These are phyloP conservation scores for Chrysomela aeneicollis DNA, from an alignment of 2,888 invertebrate species.

Conservation along the genomic window DNA sequence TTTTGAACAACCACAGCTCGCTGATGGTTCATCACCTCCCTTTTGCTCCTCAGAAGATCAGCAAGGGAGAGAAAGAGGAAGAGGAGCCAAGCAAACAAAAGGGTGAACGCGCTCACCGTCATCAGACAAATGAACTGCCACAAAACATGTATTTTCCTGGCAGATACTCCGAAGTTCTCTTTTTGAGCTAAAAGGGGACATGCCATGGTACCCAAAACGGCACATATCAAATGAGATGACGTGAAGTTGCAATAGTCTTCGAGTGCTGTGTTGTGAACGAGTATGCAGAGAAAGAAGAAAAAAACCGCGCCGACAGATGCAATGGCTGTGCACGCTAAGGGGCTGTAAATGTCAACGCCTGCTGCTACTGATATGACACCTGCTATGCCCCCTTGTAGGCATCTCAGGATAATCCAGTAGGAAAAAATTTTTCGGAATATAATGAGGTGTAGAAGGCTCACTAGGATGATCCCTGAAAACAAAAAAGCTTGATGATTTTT, in stretches of 20 bases:
- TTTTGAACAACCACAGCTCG: slow-evolving; percentile 40
- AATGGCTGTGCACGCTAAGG: slow-evolving; percentile 44
- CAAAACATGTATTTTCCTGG: slow-evolving; percentile 29
- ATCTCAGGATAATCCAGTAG: slow-evolving; percentile 57
- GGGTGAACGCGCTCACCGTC: slow-evolving; percentile 28
- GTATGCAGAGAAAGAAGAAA: slow-evolving; percentile 49
- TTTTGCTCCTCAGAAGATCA: slow-evolving; percentile 37
- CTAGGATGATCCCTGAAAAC: slow-evolving; percentile 41
- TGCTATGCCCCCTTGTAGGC: slow-evolving; percentile 55
- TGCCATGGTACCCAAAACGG: slow-evolving; percentile 50
- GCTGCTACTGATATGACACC: slow-evolving; percentile 55
- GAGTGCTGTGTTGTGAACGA: slow-evolving; percentile 51
- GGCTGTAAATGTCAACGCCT: slow-evolving; percentile 53
- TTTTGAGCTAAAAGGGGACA: slow-evolving; percentile 47
- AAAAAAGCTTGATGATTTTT: neutral
- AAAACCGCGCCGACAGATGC: slow-evolving; percentile 44
- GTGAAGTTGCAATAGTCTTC: slow-evolving; percentile 58
- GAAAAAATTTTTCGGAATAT: slow-evolving; percentile 50
- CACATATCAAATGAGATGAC: slow-evolving; percentile 53
- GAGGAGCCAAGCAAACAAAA: slow-evolving; percentile 31
- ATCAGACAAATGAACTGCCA: slow-evolving; percentile 45
- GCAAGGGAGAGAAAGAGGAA: slow-evolving; percentile 32
- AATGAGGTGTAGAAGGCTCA: slow-evolving; percentile 41
- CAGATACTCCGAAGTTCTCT: slow-evolving; percentile 33
- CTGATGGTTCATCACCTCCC: slow-evolving; percentile 40